Percentiles rank a stretch among this genome's conserved stretches.
These are phyloP conservation scores for Dione vanillae DNA, from an alignment of 2,888 invertebrate species.

Conservation along the genomic window DNA sequence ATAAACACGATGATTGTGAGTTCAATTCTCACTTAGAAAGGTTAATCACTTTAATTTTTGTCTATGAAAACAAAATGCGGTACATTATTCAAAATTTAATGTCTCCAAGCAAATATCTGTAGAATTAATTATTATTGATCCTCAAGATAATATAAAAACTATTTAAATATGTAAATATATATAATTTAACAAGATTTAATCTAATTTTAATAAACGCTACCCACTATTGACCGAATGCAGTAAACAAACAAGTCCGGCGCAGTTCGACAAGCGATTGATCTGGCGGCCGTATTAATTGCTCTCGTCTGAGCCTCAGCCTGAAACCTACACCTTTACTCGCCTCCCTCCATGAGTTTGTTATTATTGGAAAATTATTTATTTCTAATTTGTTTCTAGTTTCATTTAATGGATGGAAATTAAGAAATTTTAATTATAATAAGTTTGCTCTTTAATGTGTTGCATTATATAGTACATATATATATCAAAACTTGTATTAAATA, in stretches of 20 bases:
- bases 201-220: slow-evolving; percentile 20
- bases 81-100: too few species aligned
- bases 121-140: too few species aligned
- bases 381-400: slow-evolving; percentile 8
- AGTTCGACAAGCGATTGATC: slow-evolving; percentile 83
- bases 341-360: slow-evolving; percentile 20
- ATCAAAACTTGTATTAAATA: too few species aligned
- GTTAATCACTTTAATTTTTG: too few species aligned
- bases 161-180: neutral
- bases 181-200: too few species aligned
- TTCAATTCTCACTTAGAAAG: too few species aligned
- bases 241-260: slow-evolving; percentile 59
- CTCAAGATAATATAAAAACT: neutral
- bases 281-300: slow-evolving; percentile 80
- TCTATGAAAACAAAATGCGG: too few species aligned
- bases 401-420: neutral
- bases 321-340: slow-evolving; percentile 36
- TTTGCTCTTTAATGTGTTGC: neutral
- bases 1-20: too few species aligned
- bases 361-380: slow-evolving; percentile 25
- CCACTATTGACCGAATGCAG: slow-evolving; percentile 51
- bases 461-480: too few species aligned
- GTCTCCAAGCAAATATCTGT: too few species aligned
- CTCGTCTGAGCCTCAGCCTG: slow-evolving; percentile 66
- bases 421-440: neutral